Evolutionary conservation across 2,113 vertebrate genomes (phyloP).

Genomic region (Cebus imitator): DNA sequence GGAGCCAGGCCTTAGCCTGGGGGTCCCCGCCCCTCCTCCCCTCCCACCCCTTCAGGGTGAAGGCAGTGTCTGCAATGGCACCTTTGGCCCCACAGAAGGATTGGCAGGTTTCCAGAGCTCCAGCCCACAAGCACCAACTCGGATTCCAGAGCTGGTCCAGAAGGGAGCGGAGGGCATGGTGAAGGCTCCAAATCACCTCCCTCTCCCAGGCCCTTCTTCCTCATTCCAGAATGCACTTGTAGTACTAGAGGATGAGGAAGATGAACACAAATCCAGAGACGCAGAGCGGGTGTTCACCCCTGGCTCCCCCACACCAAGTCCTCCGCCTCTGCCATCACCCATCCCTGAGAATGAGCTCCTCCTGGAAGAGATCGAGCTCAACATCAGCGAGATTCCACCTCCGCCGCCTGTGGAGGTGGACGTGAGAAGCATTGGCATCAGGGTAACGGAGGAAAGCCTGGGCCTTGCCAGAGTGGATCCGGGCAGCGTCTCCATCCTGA

Average conservation of each 20-base stretch:
- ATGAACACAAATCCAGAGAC: conserved; percentile 8
- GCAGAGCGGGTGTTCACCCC: not conserved
- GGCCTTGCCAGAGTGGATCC: not conserved
- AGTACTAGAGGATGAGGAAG: conserved; percentile 60
- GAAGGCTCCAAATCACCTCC: conserved; percentile 64
- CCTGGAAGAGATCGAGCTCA: conserved; percentile 69
- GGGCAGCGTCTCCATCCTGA: conserved; percentile 77
- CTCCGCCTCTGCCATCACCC: conserved; percentile 60
- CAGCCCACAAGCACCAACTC: not conserved
- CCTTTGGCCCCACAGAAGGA: conserved; percentile 78
- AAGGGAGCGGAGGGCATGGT: conserved; percentile 76
- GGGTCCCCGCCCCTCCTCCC: conserved; percentile 17
- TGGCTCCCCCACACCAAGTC: conserved; percentile 32
- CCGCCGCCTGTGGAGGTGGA: conserved; percentile 57
- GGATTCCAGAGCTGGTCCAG: conserved; percentile 85
- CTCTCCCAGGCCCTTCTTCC: conserved; percentile 79
- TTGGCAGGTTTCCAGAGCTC: conserved; percentile 52
- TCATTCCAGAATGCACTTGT: not conserved
- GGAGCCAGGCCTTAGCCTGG: conserved; percentile 66
- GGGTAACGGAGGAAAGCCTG: conserved; percentile 27
- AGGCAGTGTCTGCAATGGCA: conserved; percentile 56
- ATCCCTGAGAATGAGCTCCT: conserved; percentile 42
- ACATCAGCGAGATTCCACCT: conserved; percentile 48
- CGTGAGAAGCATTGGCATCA: not conserved
- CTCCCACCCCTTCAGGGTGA: conserved; percentile 20